Base-by-base conservation (phyloP, 2,888 invertebrate species). In the Calliphora vomitoria region DNA sequence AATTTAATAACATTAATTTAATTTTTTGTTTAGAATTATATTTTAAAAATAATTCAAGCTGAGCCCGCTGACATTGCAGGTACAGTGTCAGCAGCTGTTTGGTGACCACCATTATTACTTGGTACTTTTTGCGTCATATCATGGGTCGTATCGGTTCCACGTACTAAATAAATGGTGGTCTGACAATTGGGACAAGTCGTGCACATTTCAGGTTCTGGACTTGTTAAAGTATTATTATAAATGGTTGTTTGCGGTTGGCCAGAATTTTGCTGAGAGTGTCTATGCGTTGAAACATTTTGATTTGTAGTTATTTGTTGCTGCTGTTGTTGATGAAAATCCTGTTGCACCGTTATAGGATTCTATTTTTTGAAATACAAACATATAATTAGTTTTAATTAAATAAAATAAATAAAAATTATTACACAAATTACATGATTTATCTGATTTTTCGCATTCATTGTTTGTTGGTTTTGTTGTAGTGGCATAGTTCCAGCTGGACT, bases 111-210 rank as follows among this genome's bases (percentile, higher is more conserved):
- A 31, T 15, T 47, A 44, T 18, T 47, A 15, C 0, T 64, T 35
- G 15, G 13, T 44, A 41, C 47, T 68, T 81, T 83, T 6, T 68
- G 85, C 8, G 20, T 82, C 64, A 90, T 74, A 13, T 92, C 91
- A n/a, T 91, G 74, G 3, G 88, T 89, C 72, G 35, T 64, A 66
- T 89, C 90, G 15, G 85, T 53, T 60, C 88, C 90, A 44, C 93
- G 93, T 20, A 93, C 91, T 80, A 93, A 89, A 85, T 92, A 92
- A 71, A 93, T 93, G 35, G 91, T 93, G 31, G 92, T 92, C 86
- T 93, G 91, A 72, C 93, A 93, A 87, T 93, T 93, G 18, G 93
- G 93, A 69, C 93, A 93, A 44, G 93, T 93, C 72, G 93, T 91
- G 86, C 93, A 93, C 91, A 92, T 91, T 85, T 93, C 93, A 4